Evolutionary conservation across 1,140 invertebrate genomes (phyloP), one percentile per base, ranked within the genome.

Genomic region (Berghia stephanieae): DNA sequence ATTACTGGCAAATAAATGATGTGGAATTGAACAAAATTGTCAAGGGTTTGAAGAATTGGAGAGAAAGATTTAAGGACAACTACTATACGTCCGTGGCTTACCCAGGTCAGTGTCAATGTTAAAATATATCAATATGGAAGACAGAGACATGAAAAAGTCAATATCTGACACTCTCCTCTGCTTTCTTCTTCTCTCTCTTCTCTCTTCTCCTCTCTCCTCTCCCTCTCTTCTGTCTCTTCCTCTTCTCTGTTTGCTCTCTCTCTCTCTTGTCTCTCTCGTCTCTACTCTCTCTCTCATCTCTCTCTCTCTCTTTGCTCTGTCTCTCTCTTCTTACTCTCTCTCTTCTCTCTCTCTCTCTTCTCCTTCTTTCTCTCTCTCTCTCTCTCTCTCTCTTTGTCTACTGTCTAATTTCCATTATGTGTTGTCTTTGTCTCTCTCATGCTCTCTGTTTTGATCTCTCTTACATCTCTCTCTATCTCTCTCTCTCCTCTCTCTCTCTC

Each of bases 321-420:
- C n/a, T 40, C 3, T 52, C 21, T 43, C 21, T 69, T 31, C n/a
- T 40, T 79, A 31, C 5, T 49, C 4, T 52, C 34, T 3, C 38
- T n/a, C 55, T 18, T 34, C 1, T 75, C 18, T 0, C 1, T 66
- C n/a, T n/a, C 38, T 2, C 34, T 24, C 5, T 24, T 63, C n/a
- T 63, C n/a, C 5, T 5, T 63, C 57, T 63, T 63, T 5, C n/a
- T 63, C 57, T 63, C n/a, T 63, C 6, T 63, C n/a, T 63, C n/a
- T 63, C 6, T 63, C 57, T 63, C n/a, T n/a, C n/a, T 63, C 57
- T 63, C n/a, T n/a, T 24, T 63, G n/a, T 63, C n/a, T n/a, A 10
- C 34, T 34, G 24, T 24, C n/a, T 24, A 27, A n/a, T 63, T 24
- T n/a, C n/a, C 34, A n/a, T 63, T 24, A 10, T 24, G 10, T 34